Conservation (phyloP, 2,888 invertebrate genomes). For the Cabera pusaria region DNA sequence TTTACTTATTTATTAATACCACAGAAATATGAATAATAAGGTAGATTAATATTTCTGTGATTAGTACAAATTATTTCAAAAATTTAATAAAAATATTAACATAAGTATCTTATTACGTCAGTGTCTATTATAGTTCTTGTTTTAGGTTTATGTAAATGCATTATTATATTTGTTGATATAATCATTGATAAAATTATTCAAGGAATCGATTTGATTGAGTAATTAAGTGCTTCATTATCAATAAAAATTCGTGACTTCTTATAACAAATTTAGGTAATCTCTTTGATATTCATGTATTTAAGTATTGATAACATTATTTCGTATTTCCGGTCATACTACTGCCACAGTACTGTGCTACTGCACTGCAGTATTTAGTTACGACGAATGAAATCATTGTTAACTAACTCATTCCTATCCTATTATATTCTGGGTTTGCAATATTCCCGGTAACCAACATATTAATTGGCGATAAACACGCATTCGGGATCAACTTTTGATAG, state of each 20-base stretch:
- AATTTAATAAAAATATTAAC: too few relatives aligned
- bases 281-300: constrained; percentile 12
- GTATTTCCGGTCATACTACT: constrained; percentile 1
- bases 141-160: too few relatives aligned
- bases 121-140: too few relatives aligned
- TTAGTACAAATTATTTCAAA: too few relatives aligned
- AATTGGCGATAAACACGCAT: constrained; percentile 11
- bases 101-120: too few relatives aligned
- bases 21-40: too few relatives aligned
- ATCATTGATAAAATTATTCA: constrained; percentile 18
- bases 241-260: constrained; percentile 2
- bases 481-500: constrained; percentile 6
- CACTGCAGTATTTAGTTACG: constrained; percentile 13
- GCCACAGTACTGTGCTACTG: too few relatives aligned
- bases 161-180: too few relatives aligned
- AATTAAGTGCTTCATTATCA: too few relatives aligned
- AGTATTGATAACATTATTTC: constrained; percentile 12
- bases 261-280: constrained; percentile 14
- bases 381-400: constrained; percentile 2
- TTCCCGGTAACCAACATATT: constrained; percentile 4
- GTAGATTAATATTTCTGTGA: too few relatives aligned
- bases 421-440: constrained; percentile 6
- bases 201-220: constrained; percentile 14
- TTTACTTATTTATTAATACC: too few relatives aligned
- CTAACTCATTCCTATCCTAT: too few relatives aligned